These are phyloP conservation scores for Conopomorpha cramerella DNA, from an alignment of 1,140 invertebrate genomes.

Conservation along the genomic window DNA sequence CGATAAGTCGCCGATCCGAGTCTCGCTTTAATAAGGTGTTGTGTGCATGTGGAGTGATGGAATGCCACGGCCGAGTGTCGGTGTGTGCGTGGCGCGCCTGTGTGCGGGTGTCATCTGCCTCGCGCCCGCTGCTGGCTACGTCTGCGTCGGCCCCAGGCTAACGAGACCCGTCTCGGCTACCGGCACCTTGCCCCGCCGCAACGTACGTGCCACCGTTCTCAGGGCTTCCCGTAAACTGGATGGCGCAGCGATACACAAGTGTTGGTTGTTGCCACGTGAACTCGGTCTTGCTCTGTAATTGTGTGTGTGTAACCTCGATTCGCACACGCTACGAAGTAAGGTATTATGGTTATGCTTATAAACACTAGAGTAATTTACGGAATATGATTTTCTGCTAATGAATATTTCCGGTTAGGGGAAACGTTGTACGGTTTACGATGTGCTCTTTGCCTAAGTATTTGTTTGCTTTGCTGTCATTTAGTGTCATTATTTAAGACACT, in stretches of 20 bases:
- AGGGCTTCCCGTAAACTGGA: conserved; percentile 17
- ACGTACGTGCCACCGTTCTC: conserved; percentile 2
- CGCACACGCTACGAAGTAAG: conserved; percentile 36
- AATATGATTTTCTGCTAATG: conserved; percentile 55
- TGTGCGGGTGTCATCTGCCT: conserved; percentile 54
- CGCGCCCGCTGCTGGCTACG: conserved; percentile 15
- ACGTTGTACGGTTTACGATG: too few species aligned
- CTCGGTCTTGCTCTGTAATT: conserved; percentile 17
- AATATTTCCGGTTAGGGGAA: conserved; percentile 14
- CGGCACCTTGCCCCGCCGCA: too few species aligned
- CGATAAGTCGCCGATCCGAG: conserved; percentile 58
- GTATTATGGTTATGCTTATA: conserved; percentile 48
- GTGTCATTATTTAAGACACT: too few species aligned
- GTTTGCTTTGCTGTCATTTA: too few species aligned
- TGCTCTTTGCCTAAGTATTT: too few species aligned
- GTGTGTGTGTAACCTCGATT: conserved; percentile 53
- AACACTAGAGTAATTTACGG: conserved; percentile 49
- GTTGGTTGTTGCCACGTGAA: conserved; percentile 51
- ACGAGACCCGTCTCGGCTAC: conserved; percentile 20
- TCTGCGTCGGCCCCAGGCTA: conserved; percentile 14
- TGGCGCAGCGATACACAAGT: too few species aligned
- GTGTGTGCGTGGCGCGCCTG: conserved; percentile 20
- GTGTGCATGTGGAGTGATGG: conserved; percentile 45
- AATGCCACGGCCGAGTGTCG: conserved; percentile 46
- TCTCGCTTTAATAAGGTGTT: conserved; percentile 59